These are phyloP conservation scores for Tetrax tetrax DNA, from an alignment of 2,113 vertebrate genomes.

Conservation along the genomic window DNA sequence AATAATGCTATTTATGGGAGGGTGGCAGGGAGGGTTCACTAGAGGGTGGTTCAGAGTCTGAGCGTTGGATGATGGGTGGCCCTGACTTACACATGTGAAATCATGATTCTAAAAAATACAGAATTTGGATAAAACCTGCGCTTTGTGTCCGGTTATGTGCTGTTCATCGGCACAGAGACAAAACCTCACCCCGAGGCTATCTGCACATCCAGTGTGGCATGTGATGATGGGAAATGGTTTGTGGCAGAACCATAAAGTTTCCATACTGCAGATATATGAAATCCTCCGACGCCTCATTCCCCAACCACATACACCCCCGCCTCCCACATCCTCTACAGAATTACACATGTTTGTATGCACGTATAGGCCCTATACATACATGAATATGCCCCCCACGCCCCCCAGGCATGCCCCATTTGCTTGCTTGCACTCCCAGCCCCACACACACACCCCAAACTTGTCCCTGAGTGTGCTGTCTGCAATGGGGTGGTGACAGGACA, in stretches of 20 bases:
- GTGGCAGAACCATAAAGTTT: not conserved
- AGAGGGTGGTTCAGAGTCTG: not conserved
- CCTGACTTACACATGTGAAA: not conserved
- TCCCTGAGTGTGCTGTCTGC: not conserved
- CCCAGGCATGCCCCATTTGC: fast-evolving
- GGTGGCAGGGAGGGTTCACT: not conserved
- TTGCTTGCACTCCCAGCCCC: not conserved
- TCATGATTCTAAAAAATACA: conserved; percentile 25
- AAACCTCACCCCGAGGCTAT: not conserved
- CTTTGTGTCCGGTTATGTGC: not conserved
- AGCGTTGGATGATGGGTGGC: fast-evolving
- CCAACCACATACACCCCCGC: not conserved
- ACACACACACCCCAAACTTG: fast-evolving
- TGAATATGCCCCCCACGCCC: not conserved
- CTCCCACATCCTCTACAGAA: conserved; percentile 3
- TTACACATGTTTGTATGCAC: not conserved
- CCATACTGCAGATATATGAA: not conserved
- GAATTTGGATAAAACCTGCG: not conserved
- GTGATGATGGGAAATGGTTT: not conserved
- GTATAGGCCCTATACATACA: not conserved
- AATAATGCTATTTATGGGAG: not conserved
- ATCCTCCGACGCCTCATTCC: not conserved
- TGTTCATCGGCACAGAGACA: not conserved
- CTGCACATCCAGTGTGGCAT: not conserved
- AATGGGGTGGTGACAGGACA: no score